Conservation (phyloP, 2,113 vertebrate genomes). For the Zingel zingel region DNA sequence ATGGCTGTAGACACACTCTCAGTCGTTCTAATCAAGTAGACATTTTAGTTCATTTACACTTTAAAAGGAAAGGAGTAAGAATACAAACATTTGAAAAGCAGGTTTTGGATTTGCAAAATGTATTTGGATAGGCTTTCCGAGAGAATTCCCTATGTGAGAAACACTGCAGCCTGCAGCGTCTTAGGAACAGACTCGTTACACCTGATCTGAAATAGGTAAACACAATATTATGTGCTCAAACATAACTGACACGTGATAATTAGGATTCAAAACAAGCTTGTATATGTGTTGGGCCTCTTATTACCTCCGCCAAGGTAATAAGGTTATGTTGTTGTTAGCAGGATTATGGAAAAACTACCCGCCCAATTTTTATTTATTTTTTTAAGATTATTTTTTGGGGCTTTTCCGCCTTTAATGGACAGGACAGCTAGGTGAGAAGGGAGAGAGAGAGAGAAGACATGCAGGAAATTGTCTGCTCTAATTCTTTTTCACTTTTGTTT, state of each 20-base stretch:
- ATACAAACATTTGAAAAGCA: background rate
- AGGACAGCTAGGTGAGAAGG: too few relatives aligned
- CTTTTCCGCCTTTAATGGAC: too few relatives aligned
- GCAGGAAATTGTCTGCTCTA: too few relatives aligned
- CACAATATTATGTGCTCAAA: background rate
- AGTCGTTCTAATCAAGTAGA: background rate
- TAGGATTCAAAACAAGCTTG: background rate
- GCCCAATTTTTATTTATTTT: too few relatives aligned
- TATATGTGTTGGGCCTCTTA: background rate
- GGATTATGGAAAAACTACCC: too few relatives aligned
- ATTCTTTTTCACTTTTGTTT: too few relatives aligned
- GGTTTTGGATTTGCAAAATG: background rate
- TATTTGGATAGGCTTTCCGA: background rate
- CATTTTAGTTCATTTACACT: background rate
- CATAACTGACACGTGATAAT: background rate
- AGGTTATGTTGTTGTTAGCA: too few relatives aligned
- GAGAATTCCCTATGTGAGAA: background rate
- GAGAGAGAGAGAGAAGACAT: too few relatives aligned
- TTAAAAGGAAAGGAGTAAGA: background rate
- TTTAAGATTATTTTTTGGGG: too few relatives aligned
- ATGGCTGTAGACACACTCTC: background rate
- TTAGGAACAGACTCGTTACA: background rate
- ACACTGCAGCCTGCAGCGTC: background rate
- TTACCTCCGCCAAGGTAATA: too few relatives aligned
- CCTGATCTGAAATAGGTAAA: conserved; percentile 22